These are phyloP conservation scores for Hirudinaria manillensis DNA, from an alignment of 2,888 invertebrate genomes.

Conservation along the genomic window DNA sequence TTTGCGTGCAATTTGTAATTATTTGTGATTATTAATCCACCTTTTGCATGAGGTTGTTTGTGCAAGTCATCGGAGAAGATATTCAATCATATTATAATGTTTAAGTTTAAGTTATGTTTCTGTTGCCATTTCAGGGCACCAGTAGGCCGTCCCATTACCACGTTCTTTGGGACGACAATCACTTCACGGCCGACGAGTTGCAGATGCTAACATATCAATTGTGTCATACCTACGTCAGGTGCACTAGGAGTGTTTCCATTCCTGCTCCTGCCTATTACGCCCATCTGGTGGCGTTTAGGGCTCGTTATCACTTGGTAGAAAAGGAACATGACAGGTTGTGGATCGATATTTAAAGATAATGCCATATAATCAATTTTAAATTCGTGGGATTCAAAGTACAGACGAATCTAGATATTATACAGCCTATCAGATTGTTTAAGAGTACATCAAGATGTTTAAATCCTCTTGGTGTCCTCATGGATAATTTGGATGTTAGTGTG, in stretches of 20 bases:
- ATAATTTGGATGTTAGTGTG: too few relatives aligned
- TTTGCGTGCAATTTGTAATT: neutral
- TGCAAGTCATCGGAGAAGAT: neutral
- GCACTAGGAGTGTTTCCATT: slow-evolving; percentile 96
- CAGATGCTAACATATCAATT: slow-evolving; percentile 98
- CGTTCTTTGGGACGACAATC: slow-evolving; percentile 99
- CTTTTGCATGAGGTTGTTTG: neutral
- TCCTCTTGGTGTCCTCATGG: too few relatives aligned
- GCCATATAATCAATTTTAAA: too few relatives aligned
- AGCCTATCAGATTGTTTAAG: too few relatives aligned
- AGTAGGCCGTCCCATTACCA: slow-evolving; percentile 98
- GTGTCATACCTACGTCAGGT: slow-evolving; percentile 97
- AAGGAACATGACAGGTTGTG: slow-evolving; percentile 90
- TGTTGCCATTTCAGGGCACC: slow-evolving; percentile 74
- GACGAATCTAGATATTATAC: too few relatives aligned
- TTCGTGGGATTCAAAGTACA: too few relatives aligned
- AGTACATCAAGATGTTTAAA: too few relatives aligned
- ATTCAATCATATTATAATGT: too few relatives aligned
- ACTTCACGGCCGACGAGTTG: slow-evolving; percentile 94
- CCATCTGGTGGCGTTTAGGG: slow-evolving; percentile 96
- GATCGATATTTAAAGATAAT: neutral
- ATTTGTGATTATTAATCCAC: neutral
- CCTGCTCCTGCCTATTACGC: slow-evolving; percentile 69
- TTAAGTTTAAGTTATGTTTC: neutral
- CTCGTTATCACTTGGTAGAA: slow-evolving; percentile 95